Base-by-base conservation (phyloP, 2,888 invertebrate genomes). In the Heteromyza rotundicornis region DNA sequence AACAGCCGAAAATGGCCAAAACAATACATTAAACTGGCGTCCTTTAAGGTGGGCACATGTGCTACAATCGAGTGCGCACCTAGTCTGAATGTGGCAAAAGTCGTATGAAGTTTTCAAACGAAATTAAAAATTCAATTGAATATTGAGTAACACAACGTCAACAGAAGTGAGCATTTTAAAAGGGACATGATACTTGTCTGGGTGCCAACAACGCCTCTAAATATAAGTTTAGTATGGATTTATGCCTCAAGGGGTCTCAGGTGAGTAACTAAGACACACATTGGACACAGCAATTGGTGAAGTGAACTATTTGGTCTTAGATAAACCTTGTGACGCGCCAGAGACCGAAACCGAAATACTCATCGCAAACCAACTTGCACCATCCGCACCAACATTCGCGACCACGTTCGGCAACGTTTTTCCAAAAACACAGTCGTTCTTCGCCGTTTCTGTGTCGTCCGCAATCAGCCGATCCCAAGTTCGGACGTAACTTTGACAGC, bases 201-300 rank as follows among this genome's bases (percentile, higher is more conserved):
- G 55, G 32, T 53, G 50, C 5, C 27, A 54, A 63, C 60, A 16
- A 35, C 14, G 16, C 23, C 20, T 52, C 8, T 14, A 14, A 20
- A 19, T 2, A 23, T 12, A 14, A 10, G 24, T 62, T 60, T 78
- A 81, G 75, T 75, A 83, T 83, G 83, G 83, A 84, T 79, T 79
- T 84, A 73, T 78, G 80, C 75, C 78, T 84, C 57, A 70, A 70
- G 66, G 83, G 83, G 64, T 84, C 83, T 32, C 83, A 83, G 78
- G 83, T 82, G 64, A 67, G 72, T 66, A 1, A 17, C 23, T 14
- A 36, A 1, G 8, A 1, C 12, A 20, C 12, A 16, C 14, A 20
- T 12, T 49, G 44, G 22, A n/a, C 19, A 17, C 17, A 2, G 1
- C 54, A 40, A 36, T 32, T 32, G 7, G 12, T 32, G 7, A 32